Conservation (phyloP, 2,888 invertebrate species). For the Catocala fraxini region DNA sequence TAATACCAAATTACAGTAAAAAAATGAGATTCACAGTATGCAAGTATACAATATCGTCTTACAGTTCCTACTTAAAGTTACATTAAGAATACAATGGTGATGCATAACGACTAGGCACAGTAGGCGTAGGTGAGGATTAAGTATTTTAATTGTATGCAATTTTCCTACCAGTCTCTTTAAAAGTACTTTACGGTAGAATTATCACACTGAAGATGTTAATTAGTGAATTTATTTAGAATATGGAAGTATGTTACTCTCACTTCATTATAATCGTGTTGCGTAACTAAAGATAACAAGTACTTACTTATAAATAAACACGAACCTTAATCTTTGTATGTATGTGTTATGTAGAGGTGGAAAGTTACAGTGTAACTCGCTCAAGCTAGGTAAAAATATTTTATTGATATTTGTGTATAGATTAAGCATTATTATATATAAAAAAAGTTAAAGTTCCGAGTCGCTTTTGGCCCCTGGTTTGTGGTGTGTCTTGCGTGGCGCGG, state of each 20-base stretch:
- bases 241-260: conserved; percentile 19
- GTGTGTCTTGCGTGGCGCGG: conserved; percentile 61
- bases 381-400: conserved; percentile 6
- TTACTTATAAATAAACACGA: conserved; percentile 22
- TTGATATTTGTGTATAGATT: neutral
- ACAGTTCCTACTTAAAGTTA: conserved; percentile 18
- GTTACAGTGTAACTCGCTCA: conserved; percentile 1
- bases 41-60: conserved; percentile 30
- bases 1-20: conserved; percentile 48
- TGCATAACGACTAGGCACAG: conserved; percentile 35
- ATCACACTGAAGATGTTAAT: conserved; percentile 22
- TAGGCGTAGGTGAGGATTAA: conserved; percentile 37
- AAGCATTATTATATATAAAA: neutral
- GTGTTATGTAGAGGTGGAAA: neutral
- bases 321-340: conserved; percentile 23
- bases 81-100: conserved; percentile 29
- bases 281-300: conserved; percentile 10
- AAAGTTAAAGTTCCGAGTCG: conserved; percentile 75
- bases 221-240: conserved; percentile 17
- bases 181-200: neutral
- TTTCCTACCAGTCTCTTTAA: conserved; percentile 28
- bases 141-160: conserved; percentile 30
- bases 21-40: conserved; percentile 48
- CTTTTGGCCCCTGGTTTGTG: conserved; percentile 79
- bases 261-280: neutral